Base-by-base conservation (phyloP, 1,140 invertebrate genomes). In the Lanistes nyassanus region DNA sequence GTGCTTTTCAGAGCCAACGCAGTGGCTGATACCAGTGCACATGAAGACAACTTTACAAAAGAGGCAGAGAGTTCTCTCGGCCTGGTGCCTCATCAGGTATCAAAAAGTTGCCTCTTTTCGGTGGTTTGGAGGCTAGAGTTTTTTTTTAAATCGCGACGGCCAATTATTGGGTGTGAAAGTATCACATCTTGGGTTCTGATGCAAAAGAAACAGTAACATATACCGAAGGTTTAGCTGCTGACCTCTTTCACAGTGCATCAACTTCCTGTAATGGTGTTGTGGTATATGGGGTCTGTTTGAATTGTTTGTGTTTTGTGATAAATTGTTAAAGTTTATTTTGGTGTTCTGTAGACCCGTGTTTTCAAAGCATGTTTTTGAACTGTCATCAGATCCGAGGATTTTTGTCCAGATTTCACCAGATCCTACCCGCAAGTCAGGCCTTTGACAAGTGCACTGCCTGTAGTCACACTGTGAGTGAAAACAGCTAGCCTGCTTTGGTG, bases 391-490 rank as follows among this genome's bases (percentile, higher is more conserved):
- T 99, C 73, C 91, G 98, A 58, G 97, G 97, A 6, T 98, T 96
- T 85, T 88, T 99, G 9, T 94, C 94, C 80, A 92, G 92, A 66
- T 96, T 94, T 86, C 92, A 94, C 76, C 94, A 94, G 62, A 92
- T 97, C 23, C 83, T 94, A 78, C 97, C 97, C 13, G 93, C 95
- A 21, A 95, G 94, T 42, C 90, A 92, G 66, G 93, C 94, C 79
- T 99, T 98, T 91, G 91, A 93, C 72, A 94, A 95, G 77, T 99
- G 97, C 84, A 96, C 97, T 64, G 97, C 97, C 0, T 99, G 97
- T 85, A 98, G 96, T 0, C 83, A 82, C 3, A 85, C 80, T 76
- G 92, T 93, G 80, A 86, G 84, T 83, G 58, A 34, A 21, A 34
- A 36, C 6, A n/a, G n/a, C n/a, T n/a, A n/a, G n/a, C n/a, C n/a